Evolutionary conservation across 2,888 invertebrate species (phyloP), one percentile per base, ranked within the genome.

Genomic region (Ernsta delagoae): DNA sequence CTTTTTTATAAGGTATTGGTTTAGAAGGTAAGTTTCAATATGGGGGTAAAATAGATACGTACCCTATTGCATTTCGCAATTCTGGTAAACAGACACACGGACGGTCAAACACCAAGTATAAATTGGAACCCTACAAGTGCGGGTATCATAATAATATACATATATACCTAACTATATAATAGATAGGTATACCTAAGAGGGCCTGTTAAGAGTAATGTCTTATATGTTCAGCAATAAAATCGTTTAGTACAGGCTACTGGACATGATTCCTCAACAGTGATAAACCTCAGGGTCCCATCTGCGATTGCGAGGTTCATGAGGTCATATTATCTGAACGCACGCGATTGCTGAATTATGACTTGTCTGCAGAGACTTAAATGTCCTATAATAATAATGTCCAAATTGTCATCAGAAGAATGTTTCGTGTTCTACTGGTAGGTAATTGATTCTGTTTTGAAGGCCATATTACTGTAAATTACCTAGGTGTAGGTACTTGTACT

Each of bases 321-420:
- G 67, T 34, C 66, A 70, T 41, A 36, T 70, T 24, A 24, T 24
- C 50, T 57, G 53, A 36, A 70, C 75, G 74, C 85, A 86, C 84
- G 84, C 85, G 74, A 85, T 79, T 69, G 67, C 59, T 74, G 74
- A 80, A 76, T 83, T 82, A 83, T 34, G 71, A 72, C 71, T 72
- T 70, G 71, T 76, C 78, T n/a, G 63, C 59, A 62, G 34, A 48
- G 50, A 39, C 41, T 57, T 57, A 61, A 62, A 41, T 50, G 57
- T 48, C 59, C 36, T 62, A 4, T 8, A 56, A 57, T 16, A 48
- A 53, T 53, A 61, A 48, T 24, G 36, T 24, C n/a, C n/a, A 56
- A 50, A 54, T 45, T 48, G 41, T 34, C 59, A 24, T 43, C 39
- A n/a, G 48, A 50, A 34, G 41, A 66, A 41, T 24, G 11, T 11